Conservation (phyloP, 1,140 invertebrate genomes). For the Panagrolaimus sp. region DNA sequence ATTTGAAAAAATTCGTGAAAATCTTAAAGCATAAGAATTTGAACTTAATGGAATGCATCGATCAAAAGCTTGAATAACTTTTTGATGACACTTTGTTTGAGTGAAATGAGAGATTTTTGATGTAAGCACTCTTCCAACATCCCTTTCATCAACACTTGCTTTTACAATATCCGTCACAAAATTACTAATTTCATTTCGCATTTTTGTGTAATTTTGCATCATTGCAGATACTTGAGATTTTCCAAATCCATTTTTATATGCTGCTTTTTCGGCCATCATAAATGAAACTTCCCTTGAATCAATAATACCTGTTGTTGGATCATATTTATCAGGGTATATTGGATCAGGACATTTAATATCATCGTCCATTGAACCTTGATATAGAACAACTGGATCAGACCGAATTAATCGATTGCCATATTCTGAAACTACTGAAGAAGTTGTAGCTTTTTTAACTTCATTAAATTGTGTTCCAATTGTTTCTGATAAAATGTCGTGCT, state of each 20-base stretch:
- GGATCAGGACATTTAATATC: background rate
- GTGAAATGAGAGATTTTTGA: background rate
- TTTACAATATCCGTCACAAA: background rate
- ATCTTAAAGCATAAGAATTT: background rate
- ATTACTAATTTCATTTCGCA: background rate
- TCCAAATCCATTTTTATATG: background rate
- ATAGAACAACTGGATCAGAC: background rate
- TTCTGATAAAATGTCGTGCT: background rate
- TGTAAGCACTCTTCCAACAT: background rate
- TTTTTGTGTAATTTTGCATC: background rate
- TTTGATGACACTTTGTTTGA: background rate
- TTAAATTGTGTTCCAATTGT: background rate
- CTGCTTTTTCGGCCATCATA: background rate
- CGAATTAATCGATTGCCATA: background rate
- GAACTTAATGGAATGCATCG: background rate
- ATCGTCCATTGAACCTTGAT: background rate
- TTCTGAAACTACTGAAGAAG: background rate
- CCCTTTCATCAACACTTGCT: background rate
- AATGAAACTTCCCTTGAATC: background rate
- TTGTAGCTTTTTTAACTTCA: background rate
- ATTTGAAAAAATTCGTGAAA: background rate
- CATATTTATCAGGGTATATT: background rate
- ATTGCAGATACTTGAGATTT: background rate
- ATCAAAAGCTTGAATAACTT: background rate
- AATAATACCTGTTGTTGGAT: background rate